Base-by-base conservation (phyloP, 1,140 invertebrate genomes). In the Drosophila chauvacae region DNA sequence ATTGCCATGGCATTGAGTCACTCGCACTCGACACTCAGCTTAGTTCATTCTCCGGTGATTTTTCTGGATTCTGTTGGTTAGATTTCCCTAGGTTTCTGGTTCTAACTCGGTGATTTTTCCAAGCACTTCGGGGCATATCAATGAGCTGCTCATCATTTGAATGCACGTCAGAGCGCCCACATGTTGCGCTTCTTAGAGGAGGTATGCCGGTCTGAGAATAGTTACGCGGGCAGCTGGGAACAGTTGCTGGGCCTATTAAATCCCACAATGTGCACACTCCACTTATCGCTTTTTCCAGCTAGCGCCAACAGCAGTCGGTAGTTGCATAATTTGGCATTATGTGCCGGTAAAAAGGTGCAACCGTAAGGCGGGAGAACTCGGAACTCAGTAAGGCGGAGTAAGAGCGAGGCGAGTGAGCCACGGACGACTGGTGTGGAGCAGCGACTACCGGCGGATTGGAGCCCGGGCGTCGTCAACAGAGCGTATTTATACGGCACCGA, bases 361-460 rank as follows among this genome's bases (percentile, higher is more conserved):
- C 23, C 30, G 30, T 39, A 53, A 53, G 33, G 33, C 47, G 11
- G 13, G n/a, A 35, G 57, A 42, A 59, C 62, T 23, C 26, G 51
- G 42, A 72, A 57, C 60, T 50, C 53, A 45, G 7, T 16, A 6
- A 44, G 44, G 33, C 10, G 7, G 13, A 14, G 20, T 7, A 5
- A 55, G 63, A 78, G 68, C 69, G 75, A 81, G 51, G 68, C 69
- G 75, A 81, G 59, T 66, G 33, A 61, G 69, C 65, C 59, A 53
- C 65, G 51, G 62, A 50, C 76, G 83, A 83, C 84, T 88, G 68
- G 45, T 20, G 41, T 39, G 53, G 69, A 88, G 69, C 69, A 59
- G 65, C 63, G 74, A 81, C 85, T 82, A 70, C 88, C 88, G 88
- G 88, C 71, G 76, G 73, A 88, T 91, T 91, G 84, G 87, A 90